Conservation (phyloP, 1,140 invertebrate species). For the Lepidurus couesii region DNA sequence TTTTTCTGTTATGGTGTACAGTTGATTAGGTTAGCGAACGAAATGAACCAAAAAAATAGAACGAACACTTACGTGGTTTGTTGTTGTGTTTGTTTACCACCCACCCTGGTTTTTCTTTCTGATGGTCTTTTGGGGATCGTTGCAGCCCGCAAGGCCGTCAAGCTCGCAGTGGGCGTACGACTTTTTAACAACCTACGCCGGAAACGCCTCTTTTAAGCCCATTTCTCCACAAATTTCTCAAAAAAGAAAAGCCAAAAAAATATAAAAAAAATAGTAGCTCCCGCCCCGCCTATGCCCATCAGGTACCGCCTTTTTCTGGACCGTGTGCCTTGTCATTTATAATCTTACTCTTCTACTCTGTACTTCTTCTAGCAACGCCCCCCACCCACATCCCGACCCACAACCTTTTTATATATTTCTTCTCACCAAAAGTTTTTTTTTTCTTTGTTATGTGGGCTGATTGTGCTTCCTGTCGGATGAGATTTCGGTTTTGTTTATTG, state of each 20-base stretch:
- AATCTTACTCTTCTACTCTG: too few relatives aligned
- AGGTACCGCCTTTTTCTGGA: slow-evolving; percentile 30
- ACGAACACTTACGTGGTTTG: slow-evolving; percentile 23
- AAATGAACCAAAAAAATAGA: slow-evolving; percentile 22
- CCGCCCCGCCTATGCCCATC: slow-evolving; percentile 24
- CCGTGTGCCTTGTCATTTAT: slow-evolving; percentile 2
- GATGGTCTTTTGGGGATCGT: slow-evolving; percentile 24
- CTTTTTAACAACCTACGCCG: slow-evolving; percentile 83
- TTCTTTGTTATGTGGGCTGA: not conserved
- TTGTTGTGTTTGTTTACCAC: slow-evolving; percentile 26
- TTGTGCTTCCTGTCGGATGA: not conserved
- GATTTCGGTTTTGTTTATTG: not conserved
- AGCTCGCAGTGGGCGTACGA: slow-evolving; percentile 82
- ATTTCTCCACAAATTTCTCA: not conserved
- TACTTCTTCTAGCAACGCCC: not conserved
- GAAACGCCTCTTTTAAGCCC: slow-evolving; percentile 28
- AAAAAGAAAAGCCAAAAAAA: slow-evolving; percentile 79
- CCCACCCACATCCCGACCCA: slow-evolving; percentile 16
- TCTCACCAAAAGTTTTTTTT: too few relatives aligned
- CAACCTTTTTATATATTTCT: slow-evolving; percentile 13
- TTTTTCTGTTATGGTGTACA: slow-evolving; percentile 19
- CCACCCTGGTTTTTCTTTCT: not conserved
- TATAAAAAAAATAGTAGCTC: slow-evolving; percentile 6
- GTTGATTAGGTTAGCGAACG: not conserved
- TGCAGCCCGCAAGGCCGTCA: slow-evolving; percentile 87